A percentile compares a stretch with the other conserved stretches of the same genome.
Conservation (phyloP, 2,888 invertebrate genomes). For the Antheraea yamamai region DNA sequence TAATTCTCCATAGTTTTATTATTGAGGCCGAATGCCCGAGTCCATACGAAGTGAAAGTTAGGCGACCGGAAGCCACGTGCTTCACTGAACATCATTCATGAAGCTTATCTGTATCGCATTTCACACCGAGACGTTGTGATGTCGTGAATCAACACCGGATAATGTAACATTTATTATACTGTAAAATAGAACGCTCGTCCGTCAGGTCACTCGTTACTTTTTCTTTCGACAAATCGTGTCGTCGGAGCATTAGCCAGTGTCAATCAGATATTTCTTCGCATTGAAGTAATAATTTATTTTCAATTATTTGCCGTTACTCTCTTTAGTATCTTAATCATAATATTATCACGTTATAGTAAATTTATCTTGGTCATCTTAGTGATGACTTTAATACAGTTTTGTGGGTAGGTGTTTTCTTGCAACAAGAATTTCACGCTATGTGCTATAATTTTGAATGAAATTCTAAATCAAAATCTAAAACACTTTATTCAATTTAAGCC, state of each 20-base stretch:
- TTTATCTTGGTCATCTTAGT: too few relatives aligned
- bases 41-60: constrained; percentile 38
- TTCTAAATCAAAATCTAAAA: too few relatives aligned
- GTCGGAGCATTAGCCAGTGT: background rate
- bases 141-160: background rate
- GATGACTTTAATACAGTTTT: too few relatives aligned
- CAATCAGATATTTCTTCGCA: background rate
- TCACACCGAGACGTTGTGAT: background rate
- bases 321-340: background rate
- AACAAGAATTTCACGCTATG: too few relatives aligned
- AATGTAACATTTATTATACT: background rate
- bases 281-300: background rate
- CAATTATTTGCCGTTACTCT: background rate
- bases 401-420: too few relatives aligned
- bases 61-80: constrained; percentile 34
- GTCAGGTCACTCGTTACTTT: background rate
- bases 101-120: constrained; percentile 34
- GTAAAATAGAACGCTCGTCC: background rate
- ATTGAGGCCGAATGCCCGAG: constrained; percentile 19
- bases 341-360: too few relatives aligned
- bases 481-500: too few relatives aligned
- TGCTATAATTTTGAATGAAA: too few relatives aligned
- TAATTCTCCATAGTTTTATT: background rate
- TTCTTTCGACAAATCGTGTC: background rate
- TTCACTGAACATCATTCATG: constrained; percentile 40